Evolutionary conservation across 2,113 vertebrate genomes (phyloP), one percentile per base, ranked within the genome.

Genomic region (Gymnogyps californianus): DNA sequence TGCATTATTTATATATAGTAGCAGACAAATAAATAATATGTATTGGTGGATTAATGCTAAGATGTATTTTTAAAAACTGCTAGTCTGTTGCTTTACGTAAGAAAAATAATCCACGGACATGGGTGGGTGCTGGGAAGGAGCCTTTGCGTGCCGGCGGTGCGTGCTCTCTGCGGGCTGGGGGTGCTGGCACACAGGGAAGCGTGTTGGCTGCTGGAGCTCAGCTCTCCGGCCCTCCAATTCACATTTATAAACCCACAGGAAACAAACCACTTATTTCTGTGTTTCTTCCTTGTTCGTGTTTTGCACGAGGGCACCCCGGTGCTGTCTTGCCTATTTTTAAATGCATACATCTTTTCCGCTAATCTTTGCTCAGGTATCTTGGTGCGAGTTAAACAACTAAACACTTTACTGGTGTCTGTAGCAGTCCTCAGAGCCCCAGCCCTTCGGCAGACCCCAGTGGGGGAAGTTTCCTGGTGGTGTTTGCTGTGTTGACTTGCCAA

Each of bases 381-480:
- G 2, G 49, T 40, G 70, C 0, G 3, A 13, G 8, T 9, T 31
- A 14, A 46, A 18, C 6, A 10, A 16, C 16, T 2, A 11, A 10
- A 6, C 1, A 0, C 16, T 17, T 18, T 3, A 1, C 4, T 0
- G 6, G 34, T 9, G 24, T 5, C 16, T 3, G 21, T 0, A 2
- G 42, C 0, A 5, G 40, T 11, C 8, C 22, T 2, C 5, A 1
- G 75, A 26, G 51, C 40, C 5, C 10, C n/a, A 10, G 31, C 16
- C 13, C 36, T 14, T 12, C 2, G n/a, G 32, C 49, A 36, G 11
- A 11, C 1, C 59, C 84, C 26, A 0, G 16, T 0, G 24, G 8
- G 4, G 55, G 44, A 2, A 11, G 13, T 0, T 18, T 13, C 40
- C 80, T 52, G 58, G 13, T 7, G n/a, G 13, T 8, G 8, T 4